Percentiles rank a stretch among this genome's conserved stretches.
Evolutionary conservation across 2,888 invertebrate genomes (phyloP).

Genomic region (Zygothrica quintamaculata): DNA sequence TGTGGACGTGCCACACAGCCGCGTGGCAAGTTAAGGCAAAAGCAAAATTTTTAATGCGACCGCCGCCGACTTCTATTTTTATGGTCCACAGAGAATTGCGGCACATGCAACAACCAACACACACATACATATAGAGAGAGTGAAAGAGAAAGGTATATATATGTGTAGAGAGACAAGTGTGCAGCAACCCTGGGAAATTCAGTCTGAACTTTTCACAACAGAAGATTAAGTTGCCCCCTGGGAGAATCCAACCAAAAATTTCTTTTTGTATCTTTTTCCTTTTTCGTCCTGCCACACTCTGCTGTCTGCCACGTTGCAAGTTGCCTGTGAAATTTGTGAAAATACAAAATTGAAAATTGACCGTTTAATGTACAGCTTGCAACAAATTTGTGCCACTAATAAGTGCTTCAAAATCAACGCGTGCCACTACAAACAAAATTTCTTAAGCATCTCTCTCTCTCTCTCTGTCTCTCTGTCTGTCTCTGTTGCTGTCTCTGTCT

Average conservation of each 20-base stretch:
- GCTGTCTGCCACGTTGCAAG: slow-evolving; percentile 52
- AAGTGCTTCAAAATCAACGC: slow-evolving; percentile 64
- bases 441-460: no score
- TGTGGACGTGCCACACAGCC: slow-evolving; percentile 21
- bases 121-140: neutral
- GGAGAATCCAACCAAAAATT: slow-evolving; percentile 27
- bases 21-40: slow-evolving; percentile 71
- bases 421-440: slow-evolving; percentile 2
- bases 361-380: slow-evolving; percentile 80
- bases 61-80: slow-evolving; percentile 63
- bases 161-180: neutral
- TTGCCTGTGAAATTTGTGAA: slow-evolving; percentile 79
- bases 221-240: slow-evolving; percentile 80
- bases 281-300: neutral
- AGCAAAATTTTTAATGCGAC: slow-evolving; percentile 65
- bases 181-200: slow-evolving; percentile 64
- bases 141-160: neutral
- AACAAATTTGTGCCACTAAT: slow-evolving; percentile 72
- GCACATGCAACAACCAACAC: slow-evolving; percentile 60
- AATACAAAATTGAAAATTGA: slow-evolving; percentile 83
- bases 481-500: no score
- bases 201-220: slow-evolving; percentile 75
- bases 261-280: no score
- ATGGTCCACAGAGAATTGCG: slow-evolving; percentile 81
- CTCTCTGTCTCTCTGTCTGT: slow-evolving; percentile 1